phyloP scores from a whole-genome alignment of 2,888 invertebrate genomes.

The Clanis bilineata region DNA sequence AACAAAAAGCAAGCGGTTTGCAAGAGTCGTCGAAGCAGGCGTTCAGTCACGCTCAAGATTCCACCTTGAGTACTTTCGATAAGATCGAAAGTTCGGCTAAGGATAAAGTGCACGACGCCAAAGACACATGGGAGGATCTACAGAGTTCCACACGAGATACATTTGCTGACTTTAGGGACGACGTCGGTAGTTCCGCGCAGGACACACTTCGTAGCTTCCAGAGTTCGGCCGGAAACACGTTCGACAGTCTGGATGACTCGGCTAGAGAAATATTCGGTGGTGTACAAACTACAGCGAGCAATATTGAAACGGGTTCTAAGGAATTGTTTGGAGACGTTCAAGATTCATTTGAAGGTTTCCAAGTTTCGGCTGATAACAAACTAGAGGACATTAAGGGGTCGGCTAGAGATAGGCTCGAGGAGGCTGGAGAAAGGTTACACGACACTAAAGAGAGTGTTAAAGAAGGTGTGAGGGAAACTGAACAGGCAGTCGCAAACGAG shows the following conservation, averaged over 20 bases:
- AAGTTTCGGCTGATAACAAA: constrained; percentile 72
- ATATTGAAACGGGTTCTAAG: constrained; percentile 52
- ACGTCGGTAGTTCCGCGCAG: constrained; percentile 68
- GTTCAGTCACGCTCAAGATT: constrained; percentile 66
- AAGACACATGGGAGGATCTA: constrained; percentile 68
- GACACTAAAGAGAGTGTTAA: constrained; percentile 44
- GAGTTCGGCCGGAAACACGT: constrained; percentile 75
- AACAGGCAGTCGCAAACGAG: constrained; percentile 53
- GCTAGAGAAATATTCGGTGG: constrained; percentile 56
- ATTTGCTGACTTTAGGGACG: constrained; percentile 66
- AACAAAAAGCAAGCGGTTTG: constrained; percentile 48
- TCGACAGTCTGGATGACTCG: constrained; percentile 74
- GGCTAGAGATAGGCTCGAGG: constrained; percentile 50
- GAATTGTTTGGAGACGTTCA: constrained; percentile 64
- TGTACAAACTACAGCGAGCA: constrained; percentile 45
- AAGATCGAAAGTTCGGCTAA: constrained; percentile 73
- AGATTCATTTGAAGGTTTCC: constrained; percentile 71
- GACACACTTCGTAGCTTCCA: constrained; percentile 75
- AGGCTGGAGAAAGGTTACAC: constrained; percentile 52
- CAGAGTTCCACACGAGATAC: constrained; percentile 73
- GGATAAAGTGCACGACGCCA: constrained; percentile 66
- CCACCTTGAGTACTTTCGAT: constrained; percentile 75
- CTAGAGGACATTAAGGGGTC: constrained; percentile 64
- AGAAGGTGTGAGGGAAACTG: constrained; percentile 43
- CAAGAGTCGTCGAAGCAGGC: constrained; percentile 62